These are phyloP conservation scores for Lophura nycthemera DNA, from an alignment of 2,113 vertebrate genomes.

Conservation along the genomic window DNA sequence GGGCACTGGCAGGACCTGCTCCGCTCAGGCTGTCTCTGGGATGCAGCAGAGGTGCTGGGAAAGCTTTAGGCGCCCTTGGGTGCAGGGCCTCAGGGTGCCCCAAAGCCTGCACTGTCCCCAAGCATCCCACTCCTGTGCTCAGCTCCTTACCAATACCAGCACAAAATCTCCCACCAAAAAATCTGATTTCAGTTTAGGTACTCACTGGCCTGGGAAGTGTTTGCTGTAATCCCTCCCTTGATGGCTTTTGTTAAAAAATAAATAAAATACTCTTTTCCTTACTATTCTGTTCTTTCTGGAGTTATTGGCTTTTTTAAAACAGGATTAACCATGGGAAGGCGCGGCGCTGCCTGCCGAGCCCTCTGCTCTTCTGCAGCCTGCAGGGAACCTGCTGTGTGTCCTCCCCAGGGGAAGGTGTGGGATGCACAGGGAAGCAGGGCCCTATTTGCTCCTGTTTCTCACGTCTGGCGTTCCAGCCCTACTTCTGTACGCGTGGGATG, in stretches of 20 bases:
- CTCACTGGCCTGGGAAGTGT: not conserved
- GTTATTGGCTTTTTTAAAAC: constrained; percentile 28
- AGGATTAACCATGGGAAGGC: constrained; percentile 9
- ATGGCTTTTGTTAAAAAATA: not conserved
- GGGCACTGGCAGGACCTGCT: not conserved
- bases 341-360: not conserved
- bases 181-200: not conserved
- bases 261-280: not conserved
- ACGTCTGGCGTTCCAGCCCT: not conserved
- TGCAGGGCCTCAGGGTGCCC: not conserved
- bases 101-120: not conserved
- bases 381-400: no score
- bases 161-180: not conserved
- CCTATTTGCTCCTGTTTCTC: not conserved
- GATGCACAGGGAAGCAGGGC: not conserved
- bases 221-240: constrained; percentile 2
- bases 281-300: constrained; percentile 34
- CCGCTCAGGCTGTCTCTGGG: not conserved
- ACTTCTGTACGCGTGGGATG: not conserved
- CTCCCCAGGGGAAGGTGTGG: not conserved
- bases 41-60: not conserved
- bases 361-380: not conserved
- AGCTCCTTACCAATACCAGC: not conserved
- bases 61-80: not conserved
- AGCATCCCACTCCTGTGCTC: not conserved